A percentile compares a stretch with the other conserved stretches of the same genome.
These are phyloP conservation scores for Papilio xuthus DNA, from an alignment of 1,140 invertebrate species.

Conservation along the genomic window DNA sequence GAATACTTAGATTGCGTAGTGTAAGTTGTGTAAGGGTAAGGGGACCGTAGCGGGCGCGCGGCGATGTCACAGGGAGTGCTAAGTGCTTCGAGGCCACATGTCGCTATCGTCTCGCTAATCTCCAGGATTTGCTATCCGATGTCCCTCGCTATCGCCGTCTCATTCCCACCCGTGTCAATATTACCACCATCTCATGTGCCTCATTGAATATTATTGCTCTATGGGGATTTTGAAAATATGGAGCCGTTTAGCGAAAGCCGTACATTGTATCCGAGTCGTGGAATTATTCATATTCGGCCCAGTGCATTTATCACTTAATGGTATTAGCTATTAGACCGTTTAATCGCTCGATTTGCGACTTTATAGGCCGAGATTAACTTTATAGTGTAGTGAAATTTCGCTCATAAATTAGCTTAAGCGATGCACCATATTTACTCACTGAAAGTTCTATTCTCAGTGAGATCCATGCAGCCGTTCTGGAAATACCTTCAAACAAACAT, in stretches of 20 bases:
- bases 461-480: too few relatives aligned
- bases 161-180: conserved; percentile 52
- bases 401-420: conserved; percentile 29
- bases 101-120: conserved; percentile 79
- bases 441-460: too few relatives aligned
- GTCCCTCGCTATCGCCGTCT: conserved; percentile 65
- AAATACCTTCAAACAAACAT: too few relatives aligned
- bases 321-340: conserved; percentile 78
- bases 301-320: conserved; percentile 81
- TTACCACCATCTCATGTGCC: conserved; percentile 69
- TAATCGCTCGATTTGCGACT: conserved; percentile 77
- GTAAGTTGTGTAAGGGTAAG: conserved; percentile 30
- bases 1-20: conserved; percentile 26
- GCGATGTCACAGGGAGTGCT: conserved; percentile 58
- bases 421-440: background rate
- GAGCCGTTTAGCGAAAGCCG: conserved; percentile 80
- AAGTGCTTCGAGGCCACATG: conserved; percentile 80
- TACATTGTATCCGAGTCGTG: conserved; percentile 78
- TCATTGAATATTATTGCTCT: conserved; percentile 83
- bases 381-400: conserved; percentile 41
- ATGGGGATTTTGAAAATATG: conserved; percentile 82
- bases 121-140: conserved; percentile 76
- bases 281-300: conserved; percentile 79
- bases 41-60: conserved; percentile 41
- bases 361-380: conserved; percentile 53